Evolutionary conservation across 2,888 invertebrate genomes (phyloP).

Genomic region (Oscheius sp.): DNA sequence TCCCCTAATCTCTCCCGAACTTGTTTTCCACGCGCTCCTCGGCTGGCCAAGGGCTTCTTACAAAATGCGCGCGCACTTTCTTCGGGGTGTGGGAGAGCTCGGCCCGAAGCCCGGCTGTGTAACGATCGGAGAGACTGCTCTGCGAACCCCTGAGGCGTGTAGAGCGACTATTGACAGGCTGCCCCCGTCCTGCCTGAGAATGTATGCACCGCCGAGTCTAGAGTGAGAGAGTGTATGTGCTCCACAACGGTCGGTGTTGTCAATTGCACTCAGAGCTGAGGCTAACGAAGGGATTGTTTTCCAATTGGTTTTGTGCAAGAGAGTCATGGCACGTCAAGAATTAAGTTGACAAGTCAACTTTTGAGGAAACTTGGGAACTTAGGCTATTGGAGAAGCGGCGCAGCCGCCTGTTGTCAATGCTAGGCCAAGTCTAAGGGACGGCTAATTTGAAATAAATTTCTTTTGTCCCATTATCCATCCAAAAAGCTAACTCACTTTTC

Average conservation of each 20-base stretch:
- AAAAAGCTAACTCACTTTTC: constrained; percentile 63
- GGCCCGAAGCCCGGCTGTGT: constrained; percentile 27
- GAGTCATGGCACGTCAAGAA: too few species aligned
- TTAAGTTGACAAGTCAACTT: too few species aligned
- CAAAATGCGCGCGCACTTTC: constrained; percentile 33
- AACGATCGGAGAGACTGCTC: constrained; percentile 28
- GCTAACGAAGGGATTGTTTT: neutral
- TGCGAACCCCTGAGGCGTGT: constrained; percentile 38
- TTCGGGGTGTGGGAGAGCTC: constrained; percentile 16
- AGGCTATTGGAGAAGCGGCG: too few species aligned
- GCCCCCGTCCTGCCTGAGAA: constrained; percentile 21
- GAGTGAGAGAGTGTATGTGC: too few species aligned
- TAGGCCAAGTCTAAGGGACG: too few species aligned
- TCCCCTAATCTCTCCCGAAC: neutral
- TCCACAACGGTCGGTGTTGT: neutral
- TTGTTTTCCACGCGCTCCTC: neutral
- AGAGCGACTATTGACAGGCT: constrained; percentile 40
- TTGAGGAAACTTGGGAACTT: too few species aligned
- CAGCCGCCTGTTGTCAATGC: too few species aligned
- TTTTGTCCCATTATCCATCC: too few species aligned
- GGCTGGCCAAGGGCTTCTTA: constrained; percentile 15
- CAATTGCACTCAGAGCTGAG: neutral
- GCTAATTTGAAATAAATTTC: too few species aligned
- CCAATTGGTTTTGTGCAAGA: too few species aligned
- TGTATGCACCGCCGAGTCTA: constrained; percentile 35